phyloP scores from a whole-genome alignment of 2,888 invertebrate genomes.

The Campopleginae sp. region DNA sequence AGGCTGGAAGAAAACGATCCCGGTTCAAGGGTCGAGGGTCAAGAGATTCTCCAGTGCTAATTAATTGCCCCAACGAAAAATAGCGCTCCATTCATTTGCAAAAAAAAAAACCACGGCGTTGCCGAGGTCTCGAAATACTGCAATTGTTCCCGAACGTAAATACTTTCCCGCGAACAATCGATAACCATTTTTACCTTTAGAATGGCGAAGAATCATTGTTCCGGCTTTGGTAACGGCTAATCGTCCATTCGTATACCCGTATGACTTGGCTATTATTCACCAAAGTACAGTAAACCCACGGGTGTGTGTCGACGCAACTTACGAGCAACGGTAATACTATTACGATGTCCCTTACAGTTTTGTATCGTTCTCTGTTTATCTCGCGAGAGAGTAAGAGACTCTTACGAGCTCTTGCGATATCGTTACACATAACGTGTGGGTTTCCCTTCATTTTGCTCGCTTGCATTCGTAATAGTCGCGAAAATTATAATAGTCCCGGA shows the following conservation, averaged over 20 bases:
- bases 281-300: conserved; percentile 48
- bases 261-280: conserved; percentile 50
- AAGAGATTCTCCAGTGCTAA: background rate
- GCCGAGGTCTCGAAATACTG: background rate
- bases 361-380: conserved; percentile 11
- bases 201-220: conserved; percentile 34
- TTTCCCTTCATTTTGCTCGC: conserved; percentile 26
- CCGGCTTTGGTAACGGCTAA: conserved; percentile 54
- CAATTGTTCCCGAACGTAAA: background rate
- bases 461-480: conserved; percentile 57
- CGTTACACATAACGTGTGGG: conserved; percentile 57
- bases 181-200: background rate
- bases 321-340: conserved; percentile 66
- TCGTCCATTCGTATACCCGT: conserved; percentile 57
- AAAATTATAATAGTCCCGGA: conserved; percentile 58
- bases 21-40: no score
- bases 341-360: conserved; percentile 62
- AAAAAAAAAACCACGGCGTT: background rate
- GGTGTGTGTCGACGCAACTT: conserved; percentile 51
- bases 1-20: no score
- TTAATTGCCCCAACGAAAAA: background rate
- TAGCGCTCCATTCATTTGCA: no score
- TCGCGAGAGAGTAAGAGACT: conserved; percentile 50
- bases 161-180: background rate
- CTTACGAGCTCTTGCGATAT: conserved; percentile 50